Evolutionary conservation across 1,140 invertebrate species (phyloP).

Genomic region (Saccostrea glomerata): DNA sequence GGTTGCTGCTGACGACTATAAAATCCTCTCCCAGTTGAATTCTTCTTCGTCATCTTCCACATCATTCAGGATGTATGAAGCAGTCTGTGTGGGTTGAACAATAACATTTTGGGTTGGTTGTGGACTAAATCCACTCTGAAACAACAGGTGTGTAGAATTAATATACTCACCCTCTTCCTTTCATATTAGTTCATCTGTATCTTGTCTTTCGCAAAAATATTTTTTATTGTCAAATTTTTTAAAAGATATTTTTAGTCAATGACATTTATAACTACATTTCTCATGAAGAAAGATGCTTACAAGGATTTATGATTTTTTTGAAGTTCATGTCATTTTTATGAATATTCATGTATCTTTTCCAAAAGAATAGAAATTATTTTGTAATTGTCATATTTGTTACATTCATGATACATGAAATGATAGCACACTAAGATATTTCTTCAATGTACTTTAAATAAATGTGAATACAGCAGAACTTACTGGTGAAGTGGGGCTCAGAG

Average conservation of each 20-base stretch:
- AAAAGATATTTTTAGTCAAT: neutral
- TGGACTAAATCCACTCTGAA: slow-evolving; percentile 51
- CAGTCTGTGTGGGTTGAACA: slow-evolving; percentile 57
- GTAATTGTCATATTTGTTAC: too few species aligned
- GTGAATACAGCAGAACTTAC: slow-evolving; percentile 43
- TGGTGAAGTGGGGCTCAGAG: slow-evolving; percentile 54
- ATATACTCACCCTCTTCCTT: neutral
- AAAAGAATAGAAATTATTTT: too few species aligned
- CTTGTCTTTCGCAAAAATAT: neutral
- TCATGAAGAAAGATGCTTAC: neutral
- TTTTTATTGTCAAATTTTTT: too few species aligned
- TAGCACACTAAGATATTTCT: too few species aligned
- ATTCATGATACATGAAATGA: too few species aligned
- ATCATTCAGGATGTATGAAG: slow-evolving; percentile 63
- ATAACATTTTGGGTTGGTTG: slow-evolving; percentile 53
- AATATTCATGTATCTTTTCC: too few species aligned
- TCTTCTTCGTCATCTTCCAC: slow-evolving; percentile 72
- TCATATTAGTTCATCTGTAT: neutral
- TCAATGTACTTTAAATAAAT: too few species aligned
- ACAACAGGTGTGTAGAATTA: slow-evolving; percentile 30
- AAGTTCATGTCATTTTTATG: too few species aligned
- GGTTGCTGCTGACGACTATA: slow-evolving; percentile 57
- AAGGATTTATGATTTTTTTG: too few species aligned
- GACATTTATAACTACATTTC: neutral
- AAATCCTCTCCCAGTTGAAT: slow-evolving; percentile 71